Percentiles rank a stretch among this genome's conserved stretches.
Conservation (phyloP, 2,888 invertebrate species). For the Scaeva pyrastri region DNA sequence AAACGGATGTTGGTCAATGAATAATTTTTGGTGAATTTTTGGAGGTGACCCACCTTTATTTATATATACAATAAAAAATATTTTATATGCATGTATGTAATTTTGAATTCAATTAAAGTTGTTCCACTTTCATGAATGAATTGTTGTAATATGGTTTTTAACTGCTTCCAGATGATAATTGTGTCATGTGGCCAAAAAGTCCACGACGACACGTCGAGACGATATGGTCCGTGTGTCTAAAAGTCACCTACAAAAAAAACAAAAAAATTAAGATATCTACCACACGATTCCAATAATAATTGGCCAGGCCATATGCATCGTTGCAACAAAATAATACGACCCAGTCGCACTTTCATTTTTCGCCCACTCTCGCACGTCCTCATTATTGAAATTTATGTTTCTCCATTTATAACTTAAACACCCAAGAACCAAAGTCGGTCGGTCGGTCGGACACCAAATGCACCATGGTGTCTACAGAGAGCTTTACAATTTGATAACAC, state of each 20-base stretch:
- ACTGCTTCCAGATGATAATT: constrained; percentile 67
- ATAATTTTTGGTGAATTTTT: not conserved
- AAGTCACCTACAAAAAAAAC: not conserved
- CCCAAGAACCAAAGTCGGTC: too few relatives aligned
- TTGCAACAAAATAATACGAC: not conserved
- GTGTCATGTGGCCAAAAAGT: not conserved
- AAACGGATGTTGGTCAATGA: constrained; percentile 38
- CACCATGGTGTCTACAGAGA: not conserved
- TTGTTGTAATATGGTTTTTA: constrained; percentile 65
- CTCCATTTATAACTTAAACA: constrained; percentile 48
- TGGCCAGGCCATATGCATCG: constrained; percentile 15
- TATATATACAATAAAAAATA: not conserved
- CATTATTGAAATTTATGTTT: constrained; percentile 29
- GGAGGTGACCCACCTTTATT: constrained; percentile 41
- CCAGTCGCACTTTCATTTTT: constrained; percentile 26
- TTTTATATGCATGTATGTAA: not conserved
- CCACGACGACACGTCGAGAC: too few relatives aligned
- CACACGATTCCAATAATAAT: constrained; percentile 30
- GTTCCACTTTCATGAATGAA: constrained; percentile 58
- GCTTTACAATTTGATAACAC: constrained; percentile 36
- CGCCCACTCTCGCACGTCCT: constrained; percentile 53
- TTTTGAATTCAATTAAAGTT: constrained; percentile 59
- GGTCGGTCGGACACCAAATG: constrained; percentile 1
- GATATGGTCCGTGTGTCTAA: constrained; percentile 2
- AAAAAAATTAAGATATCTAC: constrained; percentile 20